These are phyloP conservation scores for Hyles vespertilio DNA, from an alignment of 1,140 invertebrate genomes.

Conservation along the genomic window DNA sequence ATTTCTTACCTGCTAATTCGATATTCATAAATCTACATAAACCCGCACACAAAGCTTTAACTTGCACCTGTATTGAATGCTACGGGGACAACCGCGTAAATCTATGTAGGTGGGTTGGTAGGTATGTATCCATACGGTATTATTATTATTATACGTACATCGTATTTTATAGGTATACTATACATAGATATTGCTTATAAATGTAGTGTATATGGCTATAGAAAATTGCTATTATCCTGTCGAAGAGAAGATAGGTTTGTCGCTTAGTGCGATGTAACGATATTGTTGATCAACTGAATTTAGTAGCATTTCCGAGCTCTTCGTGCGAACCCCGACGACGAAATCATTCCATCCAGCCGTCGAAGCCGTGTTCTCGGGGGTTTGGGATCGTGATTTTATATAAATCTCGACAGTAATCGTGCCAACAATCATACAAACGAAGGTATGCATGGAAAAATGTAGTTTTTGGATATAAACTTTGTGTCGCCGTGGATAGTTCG, in stretches of 20 bases:
- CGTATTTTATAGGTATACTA: too few relatives aligned
- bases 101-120: conserved; percentile 2
- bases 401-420: conserved; percentile 65
- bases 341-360: conserved; percentile 75
- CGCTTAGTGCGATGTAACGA: background rate
- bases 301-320: conserved; percentile 48
- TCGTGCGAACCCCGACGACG: conserved; percentile 74
- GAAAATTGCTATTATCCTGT: conserved; percentile 63
- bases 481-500: conserved; percentile 50
- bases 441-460: conserved; percentile 49
- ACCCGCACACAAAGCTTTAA: too few relatives aligned
- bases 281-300: conserved; percentile 39
- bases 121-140: conserved; percentile 46
- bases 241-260: conserved; percentile 28
- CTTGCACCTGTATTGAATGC: too few relatives aligned
- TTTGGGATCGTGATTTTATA: conserved; percentile 71
- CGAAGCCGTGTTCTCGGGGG: conserved; percentile 72
- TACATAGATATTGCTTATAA: too few relatives aligned
- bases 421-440: conserved; percentile 68
- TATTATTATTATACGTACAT: conserved; percentile 33
- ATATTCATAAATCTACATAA: too few relatives aligned
- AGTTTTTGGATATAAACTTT: conserved; percentile 37
- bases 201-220: conserved; percentile 28
- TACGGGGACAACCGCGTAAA: too few relatives aligned
- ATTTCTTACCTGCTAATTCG: too few relatives aligned